Conservation (phyloP, 2,888 invertebrate genomes). For the Synanthedon myopaeformis region DNA sequence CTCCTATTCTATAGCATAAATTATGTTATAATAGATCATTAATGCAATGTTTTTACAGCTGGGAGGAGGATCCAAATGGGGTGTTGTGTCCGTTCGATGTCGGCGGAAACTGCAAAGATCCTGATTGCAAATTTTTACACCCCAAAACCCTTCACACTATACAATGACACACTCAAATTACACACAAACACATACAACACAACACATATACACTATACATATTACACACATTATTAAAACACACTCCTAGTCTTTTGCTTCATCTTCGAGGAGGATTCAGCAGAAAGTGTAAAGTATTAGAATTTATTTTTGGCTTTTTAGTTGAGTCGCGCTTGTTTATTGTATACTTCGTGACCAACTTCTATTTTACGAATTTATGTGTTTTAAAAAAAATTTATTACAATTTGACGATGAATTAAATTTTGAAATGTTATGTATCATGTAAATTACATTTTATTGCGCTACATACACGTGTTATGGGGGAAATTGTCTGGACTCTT, state of each 20-base stretch:
- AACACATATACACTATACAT: conserved; percentile 7
- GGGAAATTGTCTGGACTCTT: conserved; percentile 8
- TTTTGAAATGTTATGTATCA: too few species aligned
- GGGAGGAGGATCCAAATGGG: conserved; percentile 58
- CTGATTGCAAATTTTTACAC: conserved; percentile 63
- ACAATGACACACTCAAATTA: conserved; percentile 33
- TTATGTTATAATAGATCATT: conserved; percentile 8
- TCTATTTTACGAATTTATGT: too few species aligned
- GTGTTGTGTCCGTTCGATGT: conserved; percentile 65
- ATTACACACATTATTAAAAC: background rate
- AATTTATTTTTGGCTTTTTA: too few species aligned
- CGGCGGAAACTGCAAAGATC: conserved; percentile 61
- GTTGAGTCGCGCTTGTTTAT: too few species aligned
- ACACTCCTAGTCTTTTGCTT: conserved; percentile 14
- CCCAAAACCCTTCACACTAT: conserved; percentile 31
- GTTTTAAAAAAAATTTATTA: too few species aligned
- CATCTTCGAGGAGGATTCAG: conserved; percentile 30
- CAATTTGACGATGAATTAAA: too few species aligned
- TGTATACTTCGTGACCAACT: too few species aligned
- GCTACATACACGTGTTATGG: too few species aligned
- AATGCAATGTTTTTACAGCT: conserved; percentile 39
- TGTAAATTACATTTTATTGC: too few species aligned
- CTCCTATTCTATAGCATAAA: background rate
- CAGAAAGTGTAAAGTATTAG: conserved; percentile 59
- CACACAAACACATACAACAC: conserved; percentile 16